Evolutionary conservation across 2,888 invertebrate genomes (phyloP).

Genomic region (Pilophorus perplexus): DNA sequence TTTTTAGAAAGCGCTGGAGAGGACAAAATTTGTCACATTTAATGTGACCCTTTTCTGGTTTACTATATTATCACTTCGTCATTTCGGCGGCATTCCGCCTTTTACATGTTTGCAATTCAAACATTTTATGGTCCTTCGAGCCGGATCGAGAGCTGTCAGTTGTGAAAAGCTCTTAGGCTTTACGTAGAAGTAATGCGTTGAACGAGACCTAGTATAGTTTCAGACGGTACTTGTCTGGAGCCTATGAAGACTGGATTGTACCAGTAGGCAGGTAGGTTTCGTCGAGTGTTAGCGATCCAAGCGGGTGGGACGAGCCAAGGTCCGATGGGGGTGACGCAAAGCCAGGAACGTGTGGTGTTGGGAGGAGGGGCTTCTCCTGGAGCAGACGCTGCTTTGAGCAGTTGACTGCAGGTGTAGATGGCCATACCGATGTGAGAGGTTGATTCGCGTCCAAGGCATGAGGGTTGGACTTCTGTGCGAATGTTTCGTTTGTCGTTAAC

Average conservation of each 20-base stretch:
- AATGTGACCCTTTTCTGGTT: too few relatives aligned
- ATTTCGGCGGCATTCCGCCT: too few relatives aligned
- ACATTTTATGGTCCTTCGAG: too few relatives aligned
- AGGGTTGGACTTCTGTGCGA: constrained; percentile 27
- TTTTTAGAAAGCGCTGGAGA: too few relatives aligned
- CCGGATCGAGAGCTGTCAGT: too few relatives aligned
- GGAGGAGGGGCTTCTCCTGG: neutral
- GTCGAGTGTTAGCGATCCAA: neutral
- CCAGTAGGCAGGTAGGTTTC: constrained; percentile 3
- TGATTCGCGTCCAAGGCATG: too few relatives aligned
- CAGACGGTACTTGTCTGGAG: neutral
- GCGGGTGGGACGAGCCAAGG: neutral
- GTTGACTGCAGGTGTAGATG: neutral
- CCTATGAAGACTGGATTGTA: constrained; percentile 6
- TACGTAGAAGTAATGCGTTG: constrained; percentile 2
- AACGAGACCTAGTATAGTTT: constrained; percentile 10
- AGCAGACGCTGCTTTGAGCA: neutral
- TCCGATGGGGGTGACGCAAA: neutral
- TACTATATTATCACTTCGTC: too few relatives aligned
- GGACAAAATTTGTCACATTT: too few relatives aligned
- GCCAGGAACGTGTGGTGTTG: constrained; percentile 11
- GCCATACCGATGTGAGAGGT: too few relatives aligned
- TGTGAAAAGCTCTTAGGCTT: too few relatives aligned
- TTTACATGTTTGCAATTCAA: too few relatives aligned
- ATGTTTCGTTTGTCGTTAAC: neutral